Conservation (phyloP, 2,113 vertebrate genomes). For the Sclerurus mexicanus region DNA sequence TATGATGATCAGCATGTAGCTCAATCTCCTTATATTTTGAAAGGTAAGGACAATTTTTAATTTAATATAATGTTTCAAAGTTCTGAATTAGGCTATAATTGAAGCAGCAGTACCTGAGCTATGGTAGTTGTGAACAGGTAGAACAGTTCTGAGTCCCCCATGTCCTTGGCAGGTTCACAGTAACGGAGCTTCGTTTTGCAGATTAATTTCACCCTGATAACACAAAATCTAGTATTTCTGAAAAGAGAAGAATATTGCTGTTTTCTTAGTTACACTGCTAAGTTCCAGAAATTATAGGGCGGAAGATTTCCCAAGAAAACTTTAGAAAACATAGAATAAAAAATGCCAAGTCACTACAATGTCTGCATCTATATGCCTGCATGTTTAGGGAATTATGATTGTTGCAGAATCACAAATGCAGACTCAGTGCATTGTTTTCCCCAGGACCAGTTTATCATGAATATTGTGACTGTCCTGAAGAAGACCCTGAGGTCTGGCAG, state of each 20-base stretch:
- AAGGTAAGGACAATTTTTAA: slow-evolving; percentile 68
- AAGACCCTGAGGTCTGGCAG: slow-evolving; percentile 78
- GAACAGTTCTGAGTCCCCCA: background rate
- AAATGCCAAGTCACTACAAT: background rate
- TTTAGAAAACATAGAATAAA: background rate
- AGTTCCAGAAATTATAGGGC: background rate
- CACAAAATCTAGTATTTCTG: background rate
- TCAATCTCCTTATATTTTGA: slow-evolving; percentile 85
- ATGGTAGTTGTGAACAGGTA: background rate
- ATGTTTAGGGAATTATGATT: background rate
- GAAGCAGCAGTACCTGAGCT: background rate
- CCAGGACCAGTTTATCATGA: slow-evolving; percentile 90
- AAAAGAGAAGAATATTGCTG: background rate
- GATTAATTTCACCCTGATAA: background rate
- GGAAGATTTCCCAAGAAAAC: background rate
- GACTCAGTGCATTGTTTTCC: background rate
- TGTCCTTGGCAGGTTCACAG: background rate
- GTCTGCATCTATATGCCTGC: background rate
- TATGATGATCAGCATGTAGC: slow-evolving; percentile 80
- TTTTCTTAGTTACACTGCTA: background rate
- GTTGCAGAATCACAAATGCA: background rate
- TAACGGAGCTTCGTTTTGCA: background rate
- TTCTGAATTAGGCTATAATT: background rate
- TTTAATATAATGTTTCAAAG: background rate
- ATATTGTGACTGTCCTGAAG: slow-evolving; percentile 87